Evolutionary conservation across 1,140 invertebrate genomes (phyloP), one percentile per base, ranked within the genome.

Genomic region (Lineus longissimus): DNA sequence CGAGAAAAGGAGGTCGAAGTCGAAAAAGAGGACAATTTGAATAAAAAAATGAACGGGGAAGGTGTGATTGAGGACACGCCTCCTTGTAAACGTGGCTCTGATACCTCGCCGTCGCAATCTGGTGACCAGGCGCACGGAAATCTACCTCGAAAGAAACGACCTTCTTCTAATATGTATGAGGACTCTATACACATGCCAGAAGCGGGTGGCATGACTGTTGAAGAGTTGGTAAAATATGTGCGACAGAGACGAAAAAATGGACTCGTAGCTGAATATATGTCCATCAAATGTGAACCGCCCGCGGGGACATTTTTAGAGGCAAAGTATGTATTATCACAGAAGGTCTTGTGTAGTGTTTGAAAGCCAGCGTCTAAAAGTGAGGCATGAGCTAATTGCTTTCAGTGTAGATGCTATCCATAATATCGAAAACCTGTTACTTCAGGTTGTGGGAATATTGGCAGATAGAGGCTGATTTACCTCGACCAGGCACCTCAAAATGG

Each of bases 201-300:
- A 47, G 65, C 62, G n/a, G 61, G 63, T 11, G 88, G 87, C 13
- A 83, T 89, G 68, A 88, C 84, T 30, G 83, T 94, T 71, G 86
- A 88, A 62, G 89, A 93, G 75, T 87, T 95, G 75, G 87, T 94
- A 23, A 86, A 90, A 67, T 86, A 90, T 75, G 86, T 94, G 4
- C 85, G 87, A 55, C 84, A 86, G 30, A 87, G 87, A 55, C 91
- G 91, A 36, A 86, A 90, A 33, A 85, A 87, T 59, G 94, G 93
- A 1, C 85, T 97, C 78, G 88, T 78, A 84, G 86, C 83, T 61
- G 94, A 98, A 78, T 85, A 84, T 73, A 85, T 87, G 19, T 90
- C 93, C 70, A 93, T 98, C 61, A 89, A 91, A 73, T 85, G 88
- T 64, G 86, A 91, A 72, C 88, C 89, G 61, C 91, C 91, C 15